These are phyloP conservation scores for Hydraecia micacea DNA, from an alignment of 2,888 invertebrate species.

Conservation along the genomic window DNA sequence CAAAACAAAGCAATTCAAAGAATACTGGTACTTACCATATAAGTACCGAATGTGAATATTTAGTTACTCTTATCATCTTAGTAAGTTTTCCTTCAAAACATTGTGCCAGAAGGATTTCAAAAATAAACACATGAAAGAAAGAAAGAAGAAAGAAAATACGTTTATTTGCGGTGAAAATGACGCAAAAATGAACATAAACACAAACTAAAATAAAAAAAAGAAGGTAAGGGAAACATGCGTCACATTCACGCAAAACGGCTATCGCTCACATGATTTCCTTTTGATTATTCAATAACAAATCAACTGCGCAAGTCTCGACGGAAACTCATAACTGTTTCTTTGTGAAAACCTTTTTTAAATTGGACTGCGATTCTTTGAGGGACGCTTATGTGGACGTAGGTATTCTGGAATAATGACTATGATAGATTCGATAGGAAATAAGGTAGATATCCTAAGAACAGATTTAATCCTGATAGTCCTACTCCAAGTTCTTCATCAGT, in stretches of 20 bases:
- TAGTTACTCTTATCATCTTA: neutral
- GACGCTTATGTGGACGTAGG: neutral
- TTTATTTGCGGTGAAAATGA: too few species aligned
- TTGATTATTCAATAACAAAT: neutral
- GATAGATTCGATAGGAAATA: neutral
- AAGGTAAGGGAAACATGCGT: too few species aligned
- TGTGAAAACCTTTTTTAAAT: neutral
- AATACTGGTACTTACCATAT: neutral
- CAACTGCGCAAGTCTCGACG: neutral
- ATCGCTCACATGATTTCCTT: neutral
- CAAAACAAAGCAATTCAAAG: neutral
- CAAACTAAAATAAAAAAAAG: too few species aligned
- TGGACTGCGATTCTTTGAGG: neutral
- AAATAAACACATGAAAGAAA: neutral
- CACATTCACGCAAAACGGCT: too few species aligned
- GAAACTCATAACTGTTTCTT: neutral
- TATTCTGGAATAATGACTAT: neutral
- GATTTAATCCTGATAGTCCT: neutral
- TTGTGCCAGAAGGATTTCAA: neutral
- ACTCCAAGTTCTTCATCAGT: neutral
- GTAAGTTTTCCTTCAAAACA: neutral
- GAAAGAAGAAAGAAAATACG: too few species aligned
- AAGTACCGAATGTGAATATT: constrained; percentile 1
- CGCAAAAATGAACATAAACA: too few species aligned
- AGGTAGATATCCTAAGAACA: neutral